Evolutionary conservation across 2,888 invertebrate species (phyloP).

Genomic region (Drosophila dives): DNA sequence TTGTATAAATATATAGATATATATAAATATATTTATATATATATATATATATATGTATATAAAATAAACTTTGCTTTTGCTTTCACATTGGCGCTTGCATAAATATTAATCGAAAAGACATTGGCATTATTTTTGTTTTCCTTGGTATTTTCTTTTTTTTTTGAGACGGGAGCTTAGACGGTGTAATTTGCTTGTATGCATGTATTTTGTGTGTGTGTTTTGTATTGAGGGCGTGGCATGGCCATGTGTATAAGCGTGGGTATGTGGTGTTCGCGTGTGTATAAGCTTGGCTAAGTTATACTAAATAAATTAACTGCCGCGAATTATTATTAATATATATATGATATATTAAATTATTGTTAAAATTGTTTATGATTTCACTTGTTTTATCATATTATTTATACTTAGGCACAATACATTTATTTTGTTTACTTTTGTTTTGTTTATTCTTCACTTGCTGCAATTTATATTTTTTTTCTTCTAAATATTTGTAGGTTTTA

Average conservation of each 20-base stretch:
- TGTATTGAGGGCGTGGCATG: slow-evolving; percentile 29
- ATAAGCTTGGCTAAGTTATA: slow-evolving; percentile 67
- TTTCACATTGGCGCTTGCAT: slow-evolving; percentile 77
- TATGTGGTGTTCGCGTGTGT: slow-evolving; percentile 11
- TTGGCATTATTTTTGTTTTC: slow-evolving; percentile 46
- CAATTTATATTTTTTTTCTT: slow-evolving; percentile 41
- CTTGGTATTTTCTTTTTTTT: slow-evolving; percentile 18
- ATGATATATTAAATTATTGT: slow-evolving; percentile 15
- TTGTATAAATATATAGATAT: slow-evolving; percentile 54
- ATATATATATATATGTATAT: slow-evolving; percentile 63
- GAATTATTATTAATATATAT: slow-evolving; percentile 7
- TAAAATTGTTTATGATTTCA: slow-evolving; percentile 42
- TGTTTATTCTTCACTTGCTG: slow-evolving; percentile 38
- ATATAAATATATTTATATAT: slow-evolving; percentile 44
- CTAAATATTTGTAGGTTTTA: slow-evolving; percentile 62
- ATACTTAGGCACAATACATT: slow-evolving; percentile 80
- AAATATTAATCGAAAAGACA: slow-evolving; percentile 72
- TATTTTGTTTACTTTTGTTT: slow-evolving; percentile 66
- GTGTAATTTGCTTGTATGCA: slow-evolving; percentile 60
- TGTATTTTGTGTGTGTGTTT: slow-evolving; percentile 3
- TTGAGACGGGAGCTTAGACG: slow-evolving; percentile 72
- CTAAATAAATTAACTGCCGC: slow-evolving; percentile 48
- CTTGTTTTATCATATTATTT: slow-evolving; percentile 43
- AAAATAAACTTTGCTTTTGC: slow-evolving; percentile 73
- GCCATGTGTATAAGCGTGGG: slow-evolving; percentile 24